Percentiles rank a stretch among this genome's conserved stretches.
Evolutionary conservation across 1,140 invertebrate species (phyloP).

Genomic region (Elymnias hypermnestra): DNA sequence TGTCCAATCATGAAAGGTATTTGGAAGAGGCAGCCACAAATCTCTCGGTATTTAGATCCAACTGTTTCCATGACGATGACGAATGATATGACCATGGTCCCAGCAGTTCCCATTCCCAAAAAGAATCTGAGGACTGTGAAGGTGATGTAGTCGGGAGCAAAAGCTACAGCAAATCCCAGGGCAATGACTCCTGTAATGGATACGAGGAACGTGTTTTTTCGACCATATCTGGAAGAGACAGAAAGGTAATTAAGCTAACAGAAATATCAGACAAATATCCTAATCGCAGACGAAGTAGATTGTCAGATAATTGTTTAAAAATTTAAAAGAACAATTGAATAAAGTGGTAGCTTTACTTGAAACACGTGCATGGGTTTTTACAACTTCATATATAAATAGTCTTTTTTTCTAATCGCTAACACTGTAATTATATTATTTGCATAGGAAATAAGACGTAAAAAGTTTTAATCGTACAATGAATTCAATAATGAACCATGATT

Average conservation of each 20-base stretch:
- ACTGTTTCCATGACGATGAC: conserved; percentile 74
- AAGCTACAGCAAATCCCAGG: conserved; percentile 77
- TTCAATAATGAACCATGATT: too few relatives aligned
- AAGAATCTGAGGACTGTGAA: conserved; percentile 79
- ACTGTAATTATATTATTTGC: too few relatives aligned
- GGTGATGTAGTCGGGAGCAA: conserved; percentile 77
- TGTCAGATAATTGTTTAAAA: too few relatives aligned
- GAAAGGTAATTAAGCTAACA: not conserved
- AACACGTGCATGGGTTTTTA: too few relatives aligned
- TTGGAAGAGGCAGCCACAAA: conserved; percentile 69
- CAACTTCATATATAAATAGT: too few relatives aligned
- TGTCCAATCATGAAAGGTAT: conserved; percentile 77
- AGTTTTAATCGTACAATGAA: too few relatives aligned
- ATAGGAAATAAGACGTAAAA: too few relatives aligned
- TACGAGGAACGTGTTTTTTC: conserved; percentile 77
- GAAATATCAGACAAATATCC: too few relatives aligned
- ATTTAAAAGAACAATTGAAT: too few relatives aligned
- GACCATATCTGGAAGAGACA: conserved; percentile 74
- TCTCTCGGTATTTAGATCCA: conserved; percentile 47
- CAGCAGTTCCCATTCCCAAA: conserved; percentile 77
- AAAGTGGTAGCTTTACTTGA: too few relatives aligned
- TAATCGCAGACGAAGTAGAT: too few relatives aligned
- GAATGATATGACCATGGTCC: conserved; percentile 80
- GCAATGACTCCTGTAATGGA: conserved; percentile 75
- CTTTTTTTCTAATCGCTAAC: too few relatives aligned